Evolutionary conservation across 1,140 invertebrate genomes (phyloP), one percentile per base, ranked within the genome.

Genomic region (Telenomus remus): DNA sequence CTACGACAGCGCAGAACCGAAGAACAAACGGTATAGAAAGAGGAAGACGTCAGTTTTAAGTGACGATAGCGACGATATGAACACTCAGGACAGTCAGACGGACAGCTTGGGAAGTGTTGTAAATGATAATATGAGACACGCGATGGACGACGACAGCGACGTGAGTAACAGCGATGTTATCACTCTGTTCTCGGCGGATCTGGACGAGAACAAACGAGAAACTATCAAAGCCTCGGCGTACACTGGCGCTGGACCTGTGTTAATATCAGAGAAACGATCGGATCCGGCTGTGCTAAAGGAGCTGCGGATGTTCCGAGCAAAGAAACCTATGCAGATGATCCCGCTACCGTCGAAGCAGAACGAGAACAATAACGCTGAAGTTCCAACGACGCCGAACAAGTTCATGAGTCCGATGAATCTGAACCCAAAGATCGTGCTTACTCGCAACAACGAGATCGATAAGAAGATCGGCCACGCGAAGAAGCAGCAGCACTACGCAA

Each of bases 261-360:
- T 87, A 1, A 86, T 86, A 34, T 82, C 84, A 5, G 85, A 88
- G 43, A 88, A 88, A 43, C 75, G 84, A 13, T 90, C 89, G 55
- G 90, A 91, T 79, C 90, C 90, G 4, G 86, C 87, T 1, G 89
- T 90, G 4, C 80, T 91, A 0, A 91, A 91, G 78, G 86, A 89
- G 2, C 74, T 91, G 27, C 82, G 90, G 47, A 90, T 90, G 86
- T 91, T 90, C 64, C 82, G 91, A 75, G 53, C 81, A 4, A 86
- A 85, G 54, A 89, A 87, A 59, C 81, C 81, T 0, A 75, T 79
- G 10, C 74, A 78, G n/a, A 46, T 69, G 7, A 43, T 68, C 75
- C 1, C 79, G 79, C 27, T 81, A 55, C 15, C 74, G 81, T 69
- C 16, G 79, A 87, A 74, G 42, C 80, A 82, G 16, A 81, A 83